Percentiles rank a stretch among this genome's conserved stretches.
Evolutionary conservation across 2,888 invertebrate species (phyloP).

Genomic region (Quadroppia sp.): DNA sequence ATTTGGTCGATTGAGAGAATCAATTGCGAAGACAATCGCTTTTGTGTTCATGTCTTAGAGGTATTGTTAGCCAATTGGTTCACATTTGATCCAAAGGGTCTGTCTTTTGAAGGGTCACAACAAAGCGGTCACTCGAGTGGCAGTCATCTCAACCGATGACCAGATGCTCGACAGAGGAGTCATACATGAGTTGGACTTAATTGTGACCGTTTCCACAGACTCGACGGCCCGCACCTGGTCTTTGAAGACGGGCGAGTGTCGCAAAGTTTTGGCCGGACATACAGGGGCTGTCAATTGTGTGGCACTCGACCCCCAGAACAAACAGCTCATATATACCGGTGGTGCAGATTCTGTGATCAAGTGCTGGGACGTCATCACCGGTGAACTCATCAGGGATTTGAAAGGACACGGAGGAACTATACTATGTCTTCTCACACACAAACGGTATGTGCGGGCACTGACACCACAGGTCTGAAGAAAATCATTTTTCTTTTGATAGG

Average conservation of each 20-base stretch:
- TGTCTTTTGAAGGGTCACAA: slow-evolving; percentile 53
- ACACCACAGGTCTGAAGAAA: too few relatives aligned
- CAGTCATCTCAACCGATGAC: slow-evolving; percentile 54
- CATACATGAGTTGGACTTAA: slow-evolving; percentile 50
- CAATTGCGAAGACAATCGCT: slow-evolving; percentile 50
- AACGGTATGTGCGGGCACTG: slow-evolving; percentile 48
- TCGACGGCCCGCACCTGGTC: slow-evolving; percentile 56
- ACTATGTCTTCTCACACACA: slow-evolving; percentile 55
- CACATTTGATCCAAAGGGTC: background rate
- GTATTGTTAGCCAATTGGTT: slow-evolving; percentile 41
- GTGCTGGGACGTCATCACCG: slow-evolving; percentile 55
- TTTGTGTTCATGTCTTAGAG: slow-evolving; percentile 48
- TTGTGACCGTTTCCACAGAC: slow-evolving; percentile 57
- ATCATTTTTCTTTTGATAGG: slow-evolving; percentile 46
- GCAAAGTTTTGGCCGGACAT: slow-evolving; percentile 53
- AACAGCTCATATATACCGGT: slow-evolving; percentile 54
- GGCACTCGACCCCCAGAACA: slow-evolving; percentile 54
- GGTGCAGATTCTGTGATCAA: slow-evolving; percentile 55
- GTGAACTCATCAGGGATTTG: slow-evolving; percentile 53
- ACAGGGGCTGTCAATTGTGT: slow-evolving; percentile 56
- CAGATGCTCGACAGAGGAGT: slow-evolving; percentile 43
- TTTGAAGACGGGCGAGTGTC: slow-evolving; percentile 54
- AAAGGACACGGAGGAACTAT: slow-evolving; percentile 55
- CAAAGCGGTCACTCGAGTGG: slow-evolving; percentile 56
- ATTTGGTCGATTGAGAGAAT: slow-evolving; percentile 54